A percentile compares a stretch with the other conserved stretches of the same genome.
phyloP scores from a whole-genome alignment of 2,113 vertebrate genomes.

The Indicator maculatus region DNA sequence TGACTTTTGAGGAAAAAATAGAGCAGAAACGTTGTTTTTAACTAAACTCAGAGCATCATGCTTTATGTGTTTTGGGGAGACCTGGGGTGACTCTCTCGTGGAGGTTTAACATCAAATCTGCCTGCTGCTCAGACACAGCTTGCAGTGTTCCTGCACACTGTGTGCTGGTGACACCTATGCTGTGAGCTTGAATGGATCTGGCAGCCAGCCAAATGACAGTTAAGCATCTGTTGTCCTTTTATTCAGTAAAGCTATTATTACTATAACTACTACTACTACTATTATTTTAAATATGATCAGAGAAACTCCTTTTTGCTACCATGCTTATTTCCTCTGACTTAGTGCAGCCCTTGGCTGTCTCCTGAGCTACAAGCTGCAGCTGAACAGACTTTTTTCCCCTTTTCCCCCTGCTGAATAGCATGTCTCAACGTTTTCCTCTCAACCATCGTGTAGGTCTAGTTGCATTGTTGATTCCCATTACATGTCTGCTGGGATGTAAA shows the following conservation, averaged over 20 bases:
- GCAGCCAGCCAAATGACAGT: conserved; percentile 44
- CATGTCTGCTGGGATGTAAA: conserved; percentile 74
- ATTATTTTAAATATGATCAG: not conserved
- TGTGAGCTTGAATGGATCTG: conserved; percentile 1
- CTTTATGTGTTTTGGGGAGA: not conserved
- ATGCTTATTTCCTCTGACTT: conserved; percentile 64
- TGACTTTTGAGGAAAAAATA: not conserved
- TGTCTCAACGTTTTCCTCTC: conserved; percentile 74
- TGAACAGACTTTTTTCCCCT: not conserved
- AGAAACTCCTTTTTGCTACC: conserved; percentile 45
- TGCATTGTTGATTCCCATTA: conserved; percentile 75
- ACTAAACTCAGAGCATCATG: not conserved
- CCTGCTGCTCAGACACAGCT: not conserved
- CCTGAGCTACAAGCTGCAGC: conserved; percentile 61
- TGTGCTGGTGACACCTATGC: not conserved
- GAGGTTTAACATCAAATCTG: not conserved
- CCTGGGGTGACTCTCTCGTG: not conserved
- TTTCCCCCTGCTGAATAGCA: conserved; percentile 37
- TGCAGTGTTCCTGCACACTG: not conserved
- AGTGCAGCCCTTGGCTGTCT: conserved; percentile 56
- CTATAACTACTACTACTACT: too few species aligned
- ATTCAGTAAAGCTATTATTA: not conserved
- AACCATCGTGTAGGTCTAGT: conserved; percentile 72
- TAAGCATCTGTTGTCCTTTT: conserved; percentile 42
- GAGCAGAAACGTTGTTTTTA: not conserved